Evolutionary conservation across 1,140 invertebrate genomes (phyloP), one percentile per base, ranked within the genome.

Genomic region (Melitaea cinxia): DNA sequence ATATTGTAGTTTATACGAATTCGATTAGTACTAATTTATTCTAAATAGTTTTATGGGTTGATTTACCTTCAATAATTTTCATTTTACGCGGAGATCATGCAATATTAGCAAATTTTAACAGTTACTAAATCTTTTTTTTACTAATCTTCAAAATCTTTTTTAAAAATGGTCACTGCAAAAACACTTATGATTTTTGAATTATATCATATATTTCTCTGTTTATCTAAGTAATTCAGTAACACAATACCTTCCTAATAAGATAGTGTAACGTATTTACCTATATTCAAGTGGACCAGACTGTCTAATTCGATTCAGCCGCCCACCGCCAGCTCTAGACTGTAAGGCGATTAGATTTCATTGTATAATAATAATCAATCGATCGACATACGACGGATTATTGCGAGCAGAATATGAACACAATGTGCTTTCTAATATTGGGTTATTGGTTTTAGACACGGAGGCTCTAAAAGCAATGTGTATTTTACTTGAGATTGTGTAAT

Each of bases 341-440:
- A 47, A 47, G 42, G 17, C 42, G 42, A 47, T 47, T 47, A 47
- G 42, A 17, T 47, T 23, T 23, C n/a, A 47, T 47, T 47, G 42
- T 47, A 47, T 47, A 47, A 47, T 47, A 47, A 47, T 23, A 47
- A 47, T 47, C 42, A 19, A 47, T 47, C 42, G 23, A 47, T 19
- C 42, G 42, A 47, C 19, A 19, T 47, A 23, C 19, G 4, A 4
- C 21, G 17, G 0, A 1, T 0, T 14, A 9, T 10, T 23, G 4
- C 9, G 23, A 17, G 0, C 19, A 9, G 2, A 47, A 21, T 7
- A 10, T 24, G 10, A 23, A 10, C 10, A 23, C 9, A 17, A 3
- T 17, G 15, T 39, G 12, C 35, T 7, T 23, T 12, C 3, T 15
- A 9, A 35, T 10, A 10, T 45, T 19, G 2, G 15, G 7, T 10